These are phyloP conservation scores for Aurelia aurita DNA, from an alignment of 30 jellyfish, hydroid and myxozoan species.

Conservation along the genomic window DNA sequence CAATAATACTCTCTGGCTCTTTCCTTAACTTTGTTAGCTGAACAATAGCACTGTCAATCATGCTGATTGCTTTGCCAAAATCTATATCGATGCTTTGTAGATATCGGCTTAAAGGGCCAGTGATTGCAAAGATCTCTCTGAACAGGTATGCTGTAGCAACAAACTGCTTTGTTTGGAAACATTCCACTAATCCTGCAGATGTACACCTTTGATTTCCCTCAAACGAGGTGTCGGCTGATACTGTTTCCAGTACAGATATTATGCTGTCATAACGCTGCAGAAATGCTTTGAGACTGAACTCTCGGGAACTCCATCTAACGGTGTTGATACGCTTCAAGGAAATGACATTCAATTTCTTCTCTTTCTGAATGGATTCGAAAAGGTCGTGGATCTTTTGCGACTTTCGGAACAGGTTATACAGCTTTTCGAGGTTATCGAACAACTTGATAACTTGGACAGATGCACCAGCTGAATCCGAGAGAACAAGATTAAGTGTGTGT, in stretches of 20 bases:
- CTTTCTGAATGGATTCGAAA: slow-evolving; percentile 42
- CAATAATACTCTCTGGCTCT: slow-evolving; percentile 18
- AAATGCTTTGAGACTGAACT: slow-evolving; percentile 31
- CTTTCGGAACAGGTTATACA: slow-evolving; percentile 31
- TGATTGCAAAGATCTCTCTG: slow-evolving; percentile 37
- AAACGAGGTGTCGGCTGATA: slow-evolving; percentile 25
- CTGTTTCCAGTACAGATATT: slow-evolving; percentile 35
- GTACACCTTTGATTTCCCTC: slow-evolving; percentile 40
- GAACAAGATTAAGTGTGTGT: slow-evolving; percentile 41
- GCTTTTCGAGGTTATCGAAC: slow-evolving; percentile 44
- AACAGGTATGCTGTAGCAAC: slow-evolving; percentile 57
- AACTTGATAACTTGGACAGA: slow-evolving; percentile 10
- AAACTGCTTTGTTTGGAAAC: slow-evolving; percentile 64
- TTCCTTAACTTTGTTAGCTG: slow-evolving; percentile 16
- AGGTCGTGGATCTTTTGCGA: slow-evolving; percentile 52
- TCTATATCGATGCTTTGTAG: slow-evolving; percentile 49
- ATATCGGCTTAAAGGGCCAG: slow-evolving; percentile 51
- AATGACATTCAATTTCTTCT: slow-evolving; percentile 15
- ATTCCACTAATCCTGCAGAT: slow-evolving; percentile 34
- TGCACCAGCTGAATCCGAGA: slow-evolving; percentile 55
- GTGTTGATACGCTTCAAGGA: slow-evolving; percentile 43
- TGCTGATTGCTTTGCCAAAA: no score
- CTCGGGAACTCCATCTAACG: slow-evolving; percentile 63
- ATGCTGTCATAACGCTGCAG: slow-evolving; percentile 50
- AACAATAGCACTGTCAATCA: slow-evolving; percentile 36